phyloP scores from a whole-genome alignment of 2,797 vertebrate species.

The Leptatherina wallacei region DNA sequence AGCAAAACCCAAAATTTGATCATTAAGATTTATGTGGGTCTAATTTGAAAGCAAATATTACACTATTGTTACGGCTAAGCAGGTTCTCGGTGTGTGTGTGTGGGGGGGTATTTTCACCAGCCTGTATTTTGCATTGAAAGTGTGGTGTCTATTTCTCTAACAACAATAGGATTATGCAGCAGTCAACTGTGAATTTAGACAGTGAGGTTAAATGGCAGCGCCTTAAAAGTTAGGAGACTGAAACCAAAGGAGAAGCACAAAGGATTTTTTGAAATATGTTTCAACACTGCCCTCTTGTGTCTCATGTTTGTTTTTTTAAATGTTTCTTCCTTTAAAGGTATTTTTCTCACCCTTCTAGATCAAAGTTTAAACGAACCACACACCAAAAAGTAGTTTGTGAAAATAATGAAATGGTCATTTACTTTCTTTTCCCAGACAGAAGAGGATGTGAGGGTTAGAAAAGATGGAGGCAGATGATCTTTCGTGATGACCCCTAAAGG shows the following conservation, averaged over 20 bases:
- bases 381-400: neutral
- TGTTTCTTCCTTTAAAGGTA: neutral
- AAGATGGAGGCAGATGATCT: neutral
- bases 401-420: neutral
- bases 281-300: slow-evolving; percentile 85
- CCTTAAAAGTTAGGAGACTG: slow-evolving; percentile 7
- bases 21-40: slow-evolving; percentile 47
- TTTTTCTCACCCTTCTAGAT: neutral
- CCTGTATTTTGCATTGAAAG: slow-evolving; percentile 30
- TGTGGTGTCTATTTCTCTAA: slow-evolving; percentile 21
- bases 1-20: slow-evolving; percentile 52
- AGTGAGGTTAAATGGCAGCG: slow-evolving; percentile 30
- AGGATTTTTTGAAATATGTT: slow-evolving; percentile 29
- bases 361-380: neutral
- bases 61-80: slow-evolving; percentile 35
- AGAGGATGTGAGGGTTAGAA: neutral
- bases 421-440: no score
- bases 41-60: slow-evolving; percentile 48
- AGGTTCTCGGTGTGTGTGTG: slow-evolving; percentile 17
- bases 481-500: no score
- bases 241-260: neutral
- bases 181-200: slow-evolving; percentile 41
- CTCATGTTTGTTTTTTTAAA: neutral
- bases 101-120: slow-evolving; percentile 5
- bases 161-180: slow-evolving; percentile 39